These are phyloP conservation scores for Saccopteryx bilineata DNA, from an alignment of 2,113 vertebrate species.

Conservation along the genomic window DNA sequence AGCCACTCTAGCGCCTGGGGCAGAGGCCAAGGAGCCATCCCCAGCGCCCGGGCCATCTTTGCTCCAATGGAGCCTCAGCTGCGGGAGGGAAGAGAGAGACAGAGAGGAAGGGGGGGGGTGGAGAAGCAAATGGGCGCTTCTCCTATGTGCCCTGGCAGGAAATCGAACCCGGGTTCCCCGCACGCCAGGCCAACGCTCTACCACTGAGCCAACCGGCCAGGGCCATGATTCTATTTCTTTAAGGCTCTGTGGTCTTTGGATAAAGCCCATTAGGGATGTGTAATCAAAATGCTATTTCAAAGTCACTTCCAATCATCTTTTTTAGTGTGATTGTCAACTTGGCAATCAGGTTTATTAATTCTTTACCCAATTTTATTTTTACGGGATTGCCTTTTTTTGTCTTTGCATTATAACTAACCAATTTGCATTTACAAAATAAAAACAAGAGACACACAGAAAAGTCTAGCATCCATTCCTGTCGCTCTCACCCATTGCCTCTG, in stretches of 20 bases:
- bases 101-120: too few species aligned
- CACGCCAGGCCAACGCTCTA: too few species aligned
- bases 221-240: neutral
- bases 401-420: neutral
- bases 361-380: neutral
- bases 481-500: neutral
- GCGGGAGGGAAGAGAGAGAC: too few species aligned
- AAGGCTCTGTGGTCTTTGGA: neutral
- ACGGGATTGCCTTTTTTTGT: neutral
- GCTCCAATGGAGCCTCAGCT: too few species aligned
- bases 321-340: neutral
- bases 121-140: too few species aligned
- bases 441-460: neutral
- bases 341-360: neutral
- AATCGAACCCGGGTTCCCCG: too few species aligned
- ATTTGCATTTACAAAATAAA: slow-evolving; percentile 11
- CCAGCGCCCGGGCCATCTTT: too few species aligned
- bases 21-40: too few species aligned
- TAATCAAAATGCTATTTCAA: slow-evolving; percentile 4
- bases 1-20: too few species aligned
- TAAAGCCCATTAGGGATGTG: neutral
- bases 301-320: neutral
- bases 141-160: too few species aligned
- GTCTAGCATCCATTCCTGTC: neutral
- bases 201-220: too few species aligned